Base-by-base conservation (phyloP, 2,888 invertebrate species). In the Campaea margaritaria region DNA sequence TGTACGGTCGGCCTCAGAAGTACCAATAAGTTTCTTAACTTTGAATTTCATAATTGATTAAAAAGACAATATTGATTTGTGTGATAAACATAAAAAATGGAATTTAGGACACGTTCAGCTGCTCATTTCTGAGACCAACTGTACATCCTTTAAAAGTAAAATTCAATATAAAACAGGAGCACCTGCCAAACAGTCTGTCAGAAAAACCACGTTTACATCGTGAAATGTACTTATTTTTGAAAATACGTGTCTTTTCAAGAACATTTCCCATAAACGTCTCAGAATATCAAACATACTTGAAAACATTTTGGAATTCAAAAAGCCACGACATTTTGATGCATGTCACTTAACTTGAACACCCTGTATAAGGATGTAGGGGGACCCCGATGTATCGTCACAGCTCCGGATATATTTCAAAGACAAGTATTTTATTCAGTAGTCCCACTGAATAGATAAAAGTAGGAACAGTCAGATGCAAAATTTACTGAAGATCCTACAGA, bases 321-420 rank as follows among this genome's bases (percentile, higher is more conserved):
- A 34, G 14, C 5, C 31, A 31, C 4, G 34, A 46, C 15, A 16
- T 15, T 31, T 10, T 31, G 31, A 31, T 9, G 10, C 31, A 42
- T 4, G 34, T 43, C 51, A 42, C 34, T 51, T 42, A 39, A 12
- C 12, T 41, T 5, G 43, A 71, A 65, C 78, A 69, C 10, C 42
- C 80, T 78, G 80, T 83, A 78, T 57, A 62, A 44, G 46, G 57
- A 51, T 34, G 34, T 34, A 31, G 50, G 48, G 48, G 47, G 16
- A 51, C 42, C 78, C 77, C 79, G 78, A 77, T 77, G 80, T 72
- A 78, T 82, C 78, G 73, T 70, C 83, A 81, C 85, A 86, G 80
- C 38, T 79, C 81, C 81, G 81, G 75, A 78, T 77, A 86, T 89
- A 84, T 86, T 76, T 87, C 89, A 87, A 86, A 86, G 86, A 87